Evolutionary conservation across 2,797 vertebrate genomes (phyloP), one percentile per base, ranked within the genome.

Genomic region (Esox lucius): DNA sequence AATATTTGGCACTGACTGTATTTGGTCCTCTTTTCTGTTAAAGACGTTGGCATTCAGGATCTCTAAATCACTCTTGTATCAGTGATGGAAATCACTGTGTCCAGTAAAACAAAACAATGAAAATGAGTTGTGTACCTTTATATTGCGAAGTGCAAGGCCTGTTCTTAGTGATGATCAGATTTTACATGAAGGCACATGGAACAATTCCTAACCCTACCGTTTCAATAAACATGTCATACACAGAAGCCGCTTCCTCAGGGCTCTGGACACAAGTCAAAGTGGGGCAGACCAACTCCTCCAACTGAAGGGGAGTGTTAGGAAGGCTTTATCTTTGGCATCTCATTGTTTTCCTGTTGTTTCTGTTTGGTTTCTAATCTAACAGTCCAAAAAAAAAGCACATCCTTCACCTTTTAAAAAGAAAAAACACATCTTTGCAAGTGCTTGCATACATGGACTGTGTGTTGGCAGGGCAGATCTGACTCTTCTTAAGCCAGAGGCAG

Each of bases 1-100:
- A 94, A 90, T 89, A 87, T 85, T 91, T 90, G 86, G 87, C 90
- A 92, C 89, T 87, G 78, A 82, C 35, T 53, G 31, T 59, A 35
- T 76, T 51, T 2, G 70, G 3, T 61, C 49, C 31, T 56, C 19
- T 72, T 61, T 70, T 68, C n/a, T 48, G 17, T 56, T 71, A 19
- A 61, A 53, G 17, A 5, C 56, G 4, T 35, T n/a, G 8, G 22
- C 33, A 11, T 35, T 15, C 12, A 42, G 0, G 24, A 59, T 19
- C 48, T n/a, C 11, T 53, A 48, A 16, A 28, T 0, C 9, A 46
- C 26, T 31, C 16, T 7, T 28, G 68, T 73, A 74, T 72, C 68
- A 22, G 22, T 28, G 28, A 67, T 13, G 71, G 73, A 80, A 80
- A 67, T 67, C 31, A 17, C n/a, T 19, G 65, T 39, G 65, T 19